Base-by-base conservation (phyloP, 2,113 vertebrate genomes). In the Phaetusa simplex region DNA sequence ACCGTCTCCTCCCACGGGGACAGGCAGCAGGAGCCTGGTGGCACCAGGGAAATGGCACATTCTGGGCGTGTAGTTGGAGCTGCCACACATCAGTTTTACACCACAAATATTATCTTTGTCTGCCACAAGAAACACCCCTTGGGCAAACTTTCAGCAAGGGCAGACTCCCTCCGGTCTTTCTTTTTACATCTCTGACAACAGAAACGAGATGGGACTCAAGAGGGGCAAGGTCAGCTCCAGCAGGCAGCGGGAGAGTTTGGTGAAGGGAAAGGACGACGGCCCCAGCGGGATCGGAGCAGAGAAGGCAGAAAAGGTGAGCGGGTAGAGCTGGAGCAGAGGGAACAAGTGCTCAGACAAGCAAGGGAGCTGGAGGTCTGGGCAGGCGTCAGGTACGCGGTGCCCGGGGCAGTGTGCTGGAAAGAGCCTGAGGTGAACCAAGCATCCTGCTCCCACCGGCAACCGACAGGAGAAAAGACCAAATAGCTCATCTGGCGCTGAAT, bases 171-270 rank as follows among this genome's bases (percentile, higher is more conserved):
- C 38, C 14, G 1, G n/a, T 53, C 53, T 43, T 82, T 52, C 17
- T 30, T 50, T 50, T 36, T n/a, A 36, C 36, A 42, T 17, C 21
- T 21, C 74, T 59, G 50, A 20, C 49, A 29, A 15, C 6, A 59
- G 43, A 71, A 47, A 77, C 0, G 2, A 52, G 50, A 26, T 9
- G 34, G 42, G 55, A 56, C 71, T 59, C 18, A 5, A 47, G 53
- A 67, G 58, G 29, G 50, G 19, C 32, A 43, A 50, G 36, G 50
- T 30, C 36, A 50, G 55, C n/a, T 14, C 14, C 49, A 15, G 3
- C 47, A 14, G 30, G 43, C 36, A 43, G 16, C 1, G 2, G 61
- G n/a, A 13, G 13, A 5, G 0, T 6, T 30, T 1, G 1, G 29
- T 5, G 24, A 11, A 17, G n/a, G 40, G 45, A 29, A 50, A 71